Base-by-base conservation (phyloP, 1,140 invertebrate species). In the Harlomillsia oculata region DNA sequence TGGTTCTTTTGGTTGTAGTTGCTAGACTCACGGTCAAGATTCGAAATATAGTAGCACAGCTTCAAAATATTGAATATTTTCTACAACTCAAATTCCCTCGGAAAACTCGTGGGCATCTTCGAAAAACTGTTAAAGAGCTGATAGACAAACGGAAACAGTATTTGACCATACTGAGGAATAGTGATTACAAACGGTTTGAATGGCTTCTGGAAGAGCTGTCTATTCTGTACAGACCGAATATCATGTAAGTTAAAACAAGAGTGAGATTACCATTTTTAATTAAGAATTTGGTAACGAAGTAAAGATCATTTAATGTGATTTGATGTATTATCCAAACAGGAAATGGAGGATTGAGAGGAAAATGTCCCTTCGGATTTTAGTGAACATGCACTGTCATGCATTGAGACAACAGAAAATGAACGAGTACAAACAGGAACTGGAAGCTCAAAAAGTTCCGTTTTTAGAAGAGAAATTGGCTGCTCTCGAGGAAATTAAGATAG, bases 151-250 rank as follows among this genome's bases (percentile, higher is more conserved):
- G 89, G 43, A 84, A 82, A 64, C 86, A 84, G 67, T 71, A 75
- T 28, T 68, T 93, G 3, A 84, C 79, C 63, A 71, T 73, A 51
- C 69, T 92, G 20, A 72, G 87, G 28, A 72, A 72, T 32, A 77
- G 77, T 72, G 89, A 93, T 69, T 89, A 90, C 69, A 83, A 82
- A 63, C 78, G 82, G 41, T 93, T 87, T 70, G 85, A 90, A 70
- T 92, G 86, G 85, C 63, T 92, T n/a, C 66, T 91, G 8, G 84
- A 89, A 64, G 78, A 81, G 67, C 70, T 94, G 1, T 81, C 88
- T 64, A 73, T 94, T 57, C 74, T 81, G 34, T 91, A 85, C 66
- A 82, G 83, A 67, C 79, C 79, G 23, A 68, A 72, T 55, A 80
- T 83, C 5, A 64, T 70, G 77, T 80, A 78, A 72, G 74, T 67